Evolutionary conservation across 2,888 invertebrate genomes (phyloP).

Genomic region (Aspidiotus rigidus): DNA sequence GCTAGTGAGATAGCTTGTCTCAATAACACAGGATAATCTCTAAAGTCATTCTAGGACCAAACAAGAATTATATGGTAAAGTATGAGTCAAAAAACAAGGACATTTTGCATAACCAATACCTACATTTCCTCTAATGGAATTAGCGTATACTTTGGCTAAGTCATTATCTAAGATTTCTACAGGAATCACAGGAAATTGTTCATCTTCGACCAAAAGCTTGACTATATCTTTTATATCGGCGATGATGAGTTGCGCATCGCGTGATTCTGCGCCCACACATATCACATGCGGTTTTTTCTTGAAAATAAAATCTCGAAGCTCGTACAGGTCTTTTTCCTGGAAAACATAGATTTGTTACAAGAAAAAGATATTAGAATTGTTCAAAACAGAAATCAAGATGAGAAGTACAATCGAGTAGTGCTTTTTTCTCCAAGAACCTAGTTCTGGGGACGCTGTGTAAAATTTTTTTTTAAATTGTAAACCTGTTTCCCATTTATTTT

Average conservation of each 20-base stretch:
- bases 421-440: not conserved
- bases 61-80: slow-evolving; percentile 5
- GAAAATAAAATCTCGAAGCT: slow-evolving; percentile 69
- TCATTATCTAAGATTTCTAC: slow-evolving; percentile 93
- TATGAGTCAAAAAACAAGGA: slow-evolving; percentile 32
- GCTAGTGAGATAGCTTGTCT: slow-evolving; percentile 90
- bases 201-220: slow-evolving; percentile 65
- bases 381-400: not conserved
- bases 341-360: not conserved
- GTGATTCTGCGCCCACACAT: slow-evolving; percentile 79
- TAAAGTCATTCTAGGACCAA: slow-evolving; percentile 56
- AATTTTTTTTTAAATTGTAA: no score
- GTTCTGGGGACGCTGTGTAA: no score
- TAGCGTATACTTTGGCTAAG: slow-evolving; percentile 82
- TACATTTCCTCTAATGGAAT: slow-evolving; percentile 72
- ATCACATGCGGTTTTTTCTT: slow-evolving; percentile 90
- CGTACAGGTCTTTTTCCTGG: slow-evolving; percentile 56
- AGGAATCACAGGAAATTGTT: slow-evolving; percentile 74
- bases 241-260: slow-evolving; percentile 73
- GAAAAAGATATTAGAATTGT: no score
- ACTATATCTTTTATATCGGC: slow-evolving; percentile 67
- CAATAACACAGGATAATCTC: slow-evolving; percentile 83
- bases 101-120: slow-evolving; percentile 37
- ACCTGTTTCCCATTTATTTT: no score
- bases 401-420: not conserved